Base-by-base conservation (phyloP, 2,888 invertebrate genomes). In the Lasioglossum marginatum region DNA sequence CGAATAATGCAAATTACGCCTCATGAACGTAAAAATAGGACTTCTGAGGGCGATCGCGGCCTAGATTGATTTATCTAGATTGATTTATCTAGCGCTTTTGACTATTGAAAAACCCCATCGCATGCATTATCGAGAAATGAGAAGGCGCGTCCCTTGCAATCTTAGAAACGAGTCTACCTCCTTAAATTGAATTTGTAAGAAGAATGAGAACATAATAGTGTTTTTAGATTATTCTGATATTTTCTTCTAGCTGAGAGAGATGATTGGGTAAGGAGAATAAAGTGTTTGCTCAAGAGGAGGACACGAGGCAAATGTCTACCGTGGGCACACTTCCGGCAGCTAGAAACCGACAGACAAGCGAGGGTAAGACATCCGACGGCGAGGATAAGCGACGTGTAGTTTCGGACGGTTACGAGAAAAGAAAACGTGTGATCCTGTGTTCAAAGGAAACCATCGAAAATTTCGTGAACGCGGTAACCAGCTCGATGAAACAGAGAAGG, bases 391-490 rank as follows among this genome's bases (percentile, higher is more conserved):
- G 74, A 83, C 76, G 75, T 81, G 79, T 91, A 74, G 85, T 68
- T 63, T 86, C 81, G 81, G 71, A 85, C 68, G 71, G 82, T 74
- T 85, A 80, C 72, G 84, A 77, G 76, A 87, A 83, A 89, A 88
- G 90, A 90, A 86, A 87, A 91, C 89, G 91, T 88, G 89, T 90
- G 81, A 94, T 94, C 94, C 94, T 94, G 94, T 94, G 94, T 94
- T 94, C 94, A 94, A 91, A 94, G 94, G 94, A 94, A 92, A 91
- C 77, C 75, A 86, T 77, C 89, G 90, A 90, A 89, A 90, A 83
- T 91, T 89, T 90, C 85, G 82, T 74, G 82, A 79, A 83, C 77
- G 81, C 78, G 72, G 87, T n/a, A 83, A 87, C 82, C 82, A 79
- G 80, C 81, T 81, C 66, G 63, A 63, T 19, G 31, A 6, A 70